Conservation (phyloP, 2,113 vertebrate species). For the Bubo blakistoni region DNA sequence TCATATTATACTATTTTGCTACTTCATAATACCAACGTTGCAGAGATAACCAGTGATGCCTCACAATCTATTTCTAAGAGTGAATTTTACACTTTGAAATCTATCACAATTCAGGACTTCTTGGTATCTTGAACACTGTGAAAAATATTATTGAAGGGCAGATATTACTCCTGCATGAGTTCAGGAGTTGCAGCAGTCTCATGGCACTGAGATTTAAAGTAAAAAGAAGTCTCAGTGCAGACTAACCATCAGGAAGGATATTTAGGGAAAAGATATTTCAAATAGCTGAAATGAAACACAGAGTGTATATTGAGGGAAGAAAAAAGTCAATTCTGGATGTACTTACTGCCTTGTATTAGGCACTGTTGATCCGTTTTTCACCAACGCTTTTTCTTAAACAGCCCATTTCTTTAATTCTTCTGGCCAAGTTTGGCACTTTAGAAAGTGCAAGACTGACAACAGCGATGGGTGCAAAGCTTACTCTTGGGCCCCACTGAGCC, state of each 20-base stretch:
- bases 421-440: not conserved
- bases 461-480: not conserved
- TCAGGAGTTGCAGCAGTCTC: not conserved
- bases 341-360: not conserved
- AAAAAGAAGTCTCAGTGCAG: not conserved
- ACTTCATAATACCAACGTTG: not conserved
- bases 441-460: not conserved
- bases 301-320: not conserved
- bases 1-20: not conserved
- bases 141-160: not conserved
- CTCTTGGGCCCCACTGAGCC: accelerated
- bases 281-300: not conserved
- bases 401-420: not conserved
- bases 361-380: not conserved
- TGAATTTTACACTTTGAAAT: not conserved
- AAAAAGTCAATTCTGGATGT: not conserved
- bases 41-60: not conserved
- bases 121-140: not conserved
- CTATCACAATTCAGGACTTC: not conserved
- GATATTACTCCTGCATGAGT: not conserved
- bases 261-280: not conserved
- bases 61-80: not conserved
- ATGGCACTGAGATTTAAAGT: not conserved
- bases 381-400: not conserved
- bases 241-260: not conserved